Base-by-base conservation (phyloP, 2,888 invertebrate species). In the Germaria angustata region DNA sequence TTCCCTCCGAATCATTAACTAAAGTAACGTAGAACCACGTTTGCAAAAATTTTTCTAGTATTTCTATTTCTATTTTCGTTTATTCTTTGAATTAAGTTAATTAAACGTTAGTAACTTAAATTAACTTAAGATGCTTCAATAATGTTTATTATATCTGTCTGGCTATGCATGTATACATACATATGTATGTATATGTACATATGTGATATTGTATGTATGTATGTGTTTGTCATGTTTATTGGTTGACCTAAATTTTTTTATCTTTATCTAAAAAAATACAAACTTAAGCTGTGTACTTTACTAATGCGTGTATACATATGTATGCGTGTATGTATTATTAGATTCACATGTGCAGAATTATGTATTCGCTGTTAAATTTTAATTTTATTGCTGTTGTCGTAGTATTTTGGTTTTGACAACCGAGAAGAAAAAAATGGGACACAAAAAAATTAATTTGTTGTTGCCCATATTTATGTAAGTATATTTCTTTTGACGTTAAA, bases 211-310 rank as follows among this genome's bases (percentile, higher is more conserved):
- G 28, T 28, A 6, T 28, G 28, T 28, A 6, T 28, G 51, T 24
- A 53, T 69, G 46, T 61, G 8, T 68, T 80, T 73, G 51, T 53
- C 51, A 79, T 57, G 34, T 51, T 34, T 46, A 63, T 55, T 63
- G 24, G 65, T 49, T 80, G 80, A 80, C 80, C 80, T 55, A 80
- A 80, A 68, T 80, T 80, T 59, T 15, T 46, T 53, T 61, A 78
- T 78, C 71, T 55, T 65, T 11, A 55, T 73, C 80, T 15, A 34
- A 46, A 24, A 34, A 46, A 17, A 73, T 32, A 39, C 3, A 51
- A 20, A 63, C 28, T 32, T 32, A 9, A 15, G 9, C 2, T 28
- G 9, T 17, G n/a, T 53, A 53, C 53, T 8, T 51, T 13, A 20
- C 24, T 20, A 20, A 22, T 13, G 22, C 28, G 6, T 28, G 28